Evolutionary conservation across 2,113 vertebrate genomes (phyloP).

Genomic region (Dicaeum eximium): DNA sequence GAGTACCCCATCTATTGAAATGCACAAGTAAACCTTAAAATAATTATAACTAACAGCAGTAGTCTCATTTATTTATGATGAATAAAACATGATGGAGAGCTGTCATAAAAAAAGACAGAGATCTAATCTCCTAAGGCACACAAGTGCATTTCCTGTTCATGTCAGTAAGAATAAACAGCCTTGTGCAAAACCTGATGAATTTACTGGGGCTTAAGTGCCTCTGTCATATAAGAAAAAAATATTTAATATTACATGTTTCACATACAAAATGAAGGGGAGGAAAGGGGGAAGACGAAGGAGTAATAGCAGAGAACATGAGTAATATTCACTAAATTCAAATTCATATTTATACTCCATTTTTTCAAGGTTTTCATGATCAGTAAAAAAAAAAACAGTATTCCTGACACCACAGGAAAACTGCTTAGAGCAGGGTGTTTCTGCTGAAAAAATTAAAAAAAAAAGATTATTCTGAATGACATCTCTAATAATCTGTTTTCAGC

Average conservation of each 20-base stretch:
- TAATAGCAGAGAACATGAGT: background rate
- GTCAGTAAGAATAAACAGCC: background rate
- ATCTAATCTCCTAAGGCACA: constrained; percentile 22
- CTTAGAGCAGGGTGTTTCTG: background rate
- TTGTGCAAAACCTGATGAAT: background rate
- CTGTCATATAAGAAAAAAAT: background rate
- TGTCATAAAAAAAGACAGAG: background rate
- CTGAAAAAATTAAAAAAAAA: background rate
- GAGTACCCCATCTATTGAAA: background rate
- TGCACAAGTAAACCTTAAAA: background rate
- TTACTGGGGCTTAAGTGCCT: background rate
- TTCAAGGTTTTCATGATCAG: background rate
- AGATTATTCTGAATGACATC: background rate
- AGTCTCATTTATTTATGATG: constrained; percentile 22
- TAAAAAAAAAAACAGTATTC: background rate
- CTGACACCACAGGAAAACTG: background rate
- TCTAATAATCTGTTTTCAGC: background rate
- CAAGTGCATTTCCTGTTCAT: constrained; percentile 3
- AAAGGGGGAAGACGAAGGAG: background rate
- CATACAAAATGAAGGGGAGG: background rate
- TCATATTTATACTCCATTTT: background rate
- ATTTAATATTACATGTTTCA: background rate
- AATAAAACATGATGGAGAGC: constrained; percentile 45
- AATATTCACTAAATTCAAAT: background rate
- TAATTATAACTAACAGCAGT: background rate